Evolutionary conservation across 1,140 invertebrate species (phyloP).

Genomic region (Phthorimaea operculella): DNA sequence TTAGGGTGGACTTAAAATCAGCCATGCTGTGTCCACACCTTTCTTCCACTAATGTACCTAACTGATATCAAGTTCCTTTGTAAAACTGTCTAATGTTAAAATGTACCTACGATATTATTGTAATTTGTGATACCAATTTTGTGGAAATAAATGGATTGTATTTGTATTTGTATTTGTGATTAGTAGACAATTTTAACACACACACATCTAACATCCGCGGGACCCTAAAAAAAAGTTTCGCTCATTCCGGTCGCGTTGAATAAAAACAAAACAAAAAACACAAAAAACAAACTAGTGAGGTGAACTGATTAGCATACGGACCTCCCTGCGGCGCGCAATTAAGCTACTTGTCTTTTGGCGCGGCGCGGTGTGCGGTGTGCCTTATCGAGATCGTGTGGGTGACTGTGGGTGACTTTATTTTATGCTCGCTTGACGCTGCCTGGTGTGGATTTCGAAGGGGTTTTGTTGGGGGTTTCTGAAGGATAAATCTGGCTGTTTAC

Average conservation of each 20-base stretch:
- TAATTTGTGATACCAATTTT: too few relatives aligned
- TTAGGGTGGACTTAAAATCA: too few relatives aligned
- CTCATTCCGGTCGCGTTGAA: slow-evolving; percentile 40
- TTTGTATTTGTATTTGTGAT: too few relatives aligned
- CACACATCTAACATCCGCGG: background rate
- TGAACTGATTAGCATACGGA: slow-evolving; percentile 62
- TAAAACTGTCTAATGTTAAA: too few relatives aligned
- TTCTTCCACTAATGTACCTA: too few relatives aligned
- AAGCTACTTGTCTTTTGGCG: slow-evolving; percentile 58
- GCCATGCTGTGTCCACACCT: too few relatives aligned
- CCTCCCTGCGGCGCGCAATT: slow-evolving; percentile 53
- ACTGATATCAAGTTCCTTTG: too few relatives aligned
- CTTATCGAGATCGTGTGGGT: slow-evolving; percentile 42
- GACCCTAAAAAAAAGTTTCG: slow-evolving; percentile 16
- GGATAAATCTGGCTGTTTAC: too few relatives aligned
- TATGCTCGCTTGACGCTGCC: slow-evolving; percentile 26
- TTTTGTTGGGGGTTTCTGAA: background rate
- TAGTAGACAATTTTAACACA: background rate
- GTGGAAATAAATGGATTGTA: too few relatives aligned
- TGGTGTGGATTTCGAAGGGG: background rate
- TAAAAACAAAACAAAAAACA: slow-evolving; percentile 3
- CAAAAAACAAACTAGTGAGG: slow-evolving; percentile 56
- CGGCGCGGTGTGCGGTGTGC: slow-evolving; percentile 36
- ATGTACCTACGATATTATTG: too few relatives aligned
- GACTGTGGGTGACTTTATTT: slow-evolving; percentile 46